Evolutionary conservation across 37 sponge, comb jelly and placozoan genomes (phyloP).

Genomic region (Amphimedon queenslandica): DNA sequence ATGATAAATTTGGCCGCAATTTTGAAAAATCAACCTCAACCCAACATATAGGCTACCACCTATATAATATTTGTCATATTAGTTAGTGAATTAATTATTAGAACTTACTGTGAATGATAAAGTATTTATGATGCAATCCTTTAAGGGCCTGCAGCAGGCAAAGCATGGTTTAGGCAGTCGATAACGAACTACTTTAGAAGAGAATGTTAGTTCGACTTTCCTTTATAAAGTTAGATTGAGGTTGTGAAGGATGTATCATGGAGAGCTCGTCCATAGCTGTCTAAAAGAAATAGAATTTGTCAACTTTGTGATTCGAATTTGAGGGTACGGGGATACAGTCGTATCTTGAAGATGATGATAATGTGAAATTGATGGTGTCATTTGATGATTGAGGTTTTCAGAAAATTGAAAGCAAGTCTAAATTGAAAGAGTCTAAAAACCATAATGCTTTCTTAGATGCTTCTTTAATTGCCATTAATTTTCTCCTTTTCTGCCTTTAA

Average conservation of each 20-base stretch:
- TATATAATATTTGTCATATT: too few relatives aligned
- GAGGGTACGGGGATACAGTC: too few relatives aligned
- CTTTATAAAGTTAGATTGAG: background rate
- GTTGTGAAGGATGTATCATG: background rate
- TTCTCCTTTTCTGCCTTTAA: background rate
- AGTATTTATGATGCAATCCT: background rate
- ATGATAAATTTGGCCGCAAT: too few relatives aligned
- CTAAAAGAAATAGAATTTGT: too few relatives aligned
- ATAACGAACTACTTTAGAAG: background rate
- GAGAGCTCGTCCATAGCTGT: background rate
- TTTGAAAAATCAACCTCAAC: too few relatives aligned
- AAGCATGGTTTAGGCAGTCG: background rate
- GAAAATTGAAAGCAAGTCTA: background rate
- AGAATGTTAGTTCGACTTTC: background rate
- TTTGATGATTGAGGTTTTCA: background rate
- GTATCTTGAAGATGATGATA: background rate
- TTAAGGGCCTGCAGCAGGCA: background rate
- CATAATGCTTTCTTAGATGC: background rate
- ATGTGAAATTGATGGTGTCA: background rate
- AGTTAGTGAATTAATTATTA: too few relatives aligned
- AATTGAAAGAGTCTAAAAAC: background rate
- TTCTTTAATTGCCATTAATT: background rate
- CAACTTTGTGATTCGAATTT: too few relatives aligned
- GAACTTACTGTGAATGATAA: too few relatives aligned
- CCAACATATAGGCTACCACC: too few relatives aligned